Evolutionary conservation across 1,140 invertebrate species (phyloP), one percentile per base, ranked within the genome.

Genomic region (Centruroides sculpturatus): DNA sequence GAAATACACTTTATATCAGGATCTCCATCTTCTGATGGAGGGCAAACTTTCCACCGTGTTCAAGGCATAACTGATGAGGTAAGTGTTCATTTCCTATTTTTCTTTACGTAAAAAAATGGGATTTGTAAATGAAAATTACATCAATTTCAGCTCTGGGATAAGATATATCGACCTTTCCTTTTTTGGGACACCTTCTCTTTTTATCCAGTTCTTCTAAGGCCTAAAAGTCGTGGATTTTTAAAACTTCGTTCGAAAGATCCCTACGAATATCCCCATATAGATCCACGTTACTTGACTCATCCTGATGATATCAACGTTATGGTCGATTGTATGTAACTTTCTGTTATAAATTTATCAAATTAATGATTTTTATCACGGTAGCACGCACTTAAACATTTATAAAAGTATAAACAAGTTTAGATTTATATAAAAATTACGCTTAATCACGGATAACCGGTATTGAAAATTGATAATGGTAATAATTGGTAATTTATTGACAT

Each of bases 1-100:
- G 89, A 95, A 66, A 85, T 94, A 63, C 91, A 93, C 71, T 93
- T 93, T 66, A 80, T 92, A n/a, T 90, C 89, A 0, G 89, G 89
- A 0, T 88, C 87, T 9, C 89, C 87, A 0, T 89, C 87, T 68
- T 89, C 88, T 0, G 91, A 94, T 66, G 87, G 85, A 0, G 90
- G 90, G 0, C 67, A 69, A 52, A 70, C 66, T 3, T 67, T 70
- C 51, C 69, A 66, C 36, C 49, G 66, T 10, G 69, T 70, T 0
- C 62, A 66, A 47, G 69, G 69, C 5, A 56, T 69, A 23, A 64
- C 51, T 4, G 36, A 60, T 35, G 67, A 70, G 36, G 64, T 65
- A 59, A 54, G 48, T 41, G 41, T 41, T 5, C 41, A 23, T 23
- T 23, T 23, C 2, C 23, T 23, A 23, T 23, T 23, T 23, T 23